phyloP scores from a whole-genome alignment of 2,888 invertebrate species.

The Ectemnius continuus region DNA sequence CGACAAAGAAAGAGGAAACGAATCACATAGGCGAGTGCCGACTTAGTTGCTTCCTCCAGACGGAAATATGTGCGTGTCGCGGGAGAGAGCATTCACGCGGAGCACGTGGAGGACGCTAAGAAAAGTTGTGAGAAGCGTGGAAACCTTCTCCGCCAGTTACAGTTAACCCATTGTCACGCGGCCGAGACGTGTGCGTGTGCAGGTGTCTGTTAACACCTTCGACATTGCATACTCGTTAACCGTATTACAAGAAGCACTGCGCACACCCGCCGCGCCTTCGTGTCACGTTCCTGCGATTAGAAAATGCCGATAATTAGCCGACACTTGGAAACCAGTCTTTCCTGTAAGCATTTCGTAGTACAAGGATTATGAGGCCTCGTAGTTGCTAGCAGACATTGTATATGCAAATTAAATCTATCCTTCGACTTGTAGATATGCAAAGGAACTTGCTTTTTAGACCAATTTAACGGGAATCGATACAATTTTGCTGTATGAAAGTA shows the following conservation, averaged over 20 bases:
- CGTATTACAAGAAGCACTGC: constrained; percentile 23
- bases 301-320: constrained; percentile 45
- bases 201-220: constrained; percentile 46
- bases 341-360: no score
- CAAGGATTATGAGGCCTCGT: no score
- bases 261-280: constrained; percentile 12
- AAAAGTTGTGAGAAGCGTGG: constrained; percentile 56
- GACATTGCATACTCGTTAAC: constrained; percentile 44
- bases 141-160: constrained; percentile 53
- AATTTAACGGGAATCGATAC: no score
- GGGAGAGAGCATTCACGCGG: constrained; percentile 19
- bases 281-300: constrained; percentile 48
- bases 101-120: constrained; percentile 23
- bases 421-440: no score
- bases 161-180: constrained; percentile 58
- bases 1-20: background rate
- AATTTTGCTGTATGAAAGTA: no score
- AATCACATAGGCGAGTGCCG: background rate
- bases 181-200: constrained; percentile 29
- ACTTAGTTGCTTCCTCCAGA: background rate
- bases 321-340: no score
- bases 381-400: no score
- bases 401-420: no score
- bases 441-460: no score
- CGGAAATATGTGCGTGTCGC: constrained; percentile 33